Conservation (phyloP, 2,888 invertebrate genomes). For the Noctuana brunneofusca region DNA sequence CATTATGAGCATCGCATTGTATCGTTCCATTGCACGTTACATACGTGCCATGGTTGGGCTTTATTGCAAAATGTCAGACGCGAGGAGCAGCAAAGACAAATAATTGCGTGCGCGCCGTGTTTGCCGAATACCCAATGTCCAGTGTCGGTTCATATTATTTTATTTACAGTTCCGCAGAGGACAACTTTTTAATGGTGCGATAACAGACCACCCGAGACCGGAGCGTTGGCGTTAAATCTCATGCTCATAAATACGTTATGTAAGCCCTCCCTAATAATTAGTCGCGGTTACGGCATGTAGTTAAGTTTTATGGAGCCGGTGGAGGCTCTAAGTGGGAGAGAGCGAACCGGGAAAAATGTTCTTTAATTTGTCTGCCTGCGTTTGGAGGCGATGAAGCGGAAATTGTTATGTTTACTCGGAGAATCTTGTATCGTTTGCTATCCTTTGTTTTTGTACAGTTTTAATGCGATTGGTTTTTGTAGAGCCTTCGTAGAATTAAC, state of each 20-base stretch:
- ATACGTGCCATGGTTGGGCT: background rate
- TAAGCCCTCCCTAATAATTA: slow-evolving; percentile 83
- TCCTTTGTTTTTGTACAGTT: slow-evolving; percentile 61
- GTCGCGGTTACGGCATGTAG: slow-evolving; percentile 78
- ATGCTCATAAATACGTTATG: slow-evolving; percentile 81
- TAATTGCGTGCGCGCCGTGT: slow-evolving; percentile 37
- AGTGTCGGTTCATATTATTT: slow-evolving; percentile 64
- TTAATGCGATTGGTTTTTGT: slow-evolving; percentile 73
- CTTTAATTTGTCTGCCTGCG: slow-evolving; percentile 75
- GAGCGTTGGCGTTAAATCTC: slow-evolving; percentile 75
- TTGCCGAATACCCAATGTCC: slow-evolving; percentile 44
- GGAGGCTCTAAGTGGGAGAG: slow-evolving; percentile 62
- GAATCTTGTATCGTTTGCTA: slow-evolving; percentile 64
- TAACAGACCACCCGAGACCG: slow-evolving; percentile 80
- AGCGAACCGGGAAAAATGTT: slow-evolving; percentile 71
- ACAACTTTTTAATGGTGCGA: slow-evolving; percentile 81
- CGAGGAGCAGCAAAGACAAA: background rate
- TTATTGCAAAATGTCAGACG: slow-evolving; percentile 5
- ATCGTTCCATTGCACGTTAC: background rate
- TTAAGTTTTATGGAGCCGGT: slow-evolving; percentile 78
- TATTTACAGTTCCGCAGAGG: slow-evolving; percentile 77
- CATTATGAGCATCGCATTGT: background rate
- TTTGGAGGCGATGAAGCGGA: slow-evolving; percentile 71
- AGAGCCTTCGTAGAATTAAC: slow-evolving; percentile 51
- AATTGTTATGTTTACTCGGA: slow-evolving; percentile 75